These are phyloP conservation scores for Archips xylosteana DNA, from an alignment of 2,888 invertebrate species.

Conservation along the genomic window DNA sequence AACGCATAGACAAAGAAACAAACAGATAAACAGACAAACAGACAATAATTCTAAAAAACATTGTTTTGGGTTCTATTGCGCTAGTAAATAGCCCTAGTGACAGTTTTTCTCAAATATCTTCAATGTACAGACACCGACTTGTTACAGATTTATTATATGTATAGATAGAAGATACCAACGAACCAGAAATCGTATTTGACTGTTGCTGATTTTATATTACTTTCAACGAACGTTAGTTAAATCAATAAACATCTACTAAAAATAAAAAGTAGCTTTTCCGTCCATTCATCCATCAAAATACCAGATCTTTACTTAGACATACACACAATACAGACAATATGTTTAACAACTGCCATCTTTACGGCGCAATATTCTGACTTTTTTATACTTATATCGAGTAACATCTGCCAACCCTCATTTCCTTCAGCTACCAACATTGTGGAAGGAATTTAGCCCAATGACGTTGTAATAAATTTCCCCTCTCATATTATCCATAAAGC, in stretches of 20 bases:
- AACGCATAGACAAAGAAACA: too few species aligned
- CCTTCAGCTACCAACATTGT: slow-evolving; percentile 64
- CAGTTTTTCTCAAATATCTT: too few species aligned
- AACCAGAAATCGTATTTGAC: too few species aligned
- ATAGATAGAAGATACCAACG: too few species aligned
- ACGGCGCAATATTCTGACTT: slow-evolving; percentile 55
- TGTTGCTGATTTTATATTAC: neutral
- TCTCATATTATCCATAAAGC: slow-evolving; percentile 73
- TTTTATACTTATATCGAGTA: slow-evolving; percentile 51
- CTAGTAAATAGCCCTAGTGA: too few species aligned
- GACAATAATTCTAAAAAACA: too few species aligned
- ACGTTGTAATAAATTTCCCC: slow-evolving; percentile 72
- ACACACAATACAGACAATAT: slow-evolving; percentile 46
- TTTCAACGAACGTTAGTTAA: too few species aligned
- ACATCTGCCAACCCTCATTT: slow-evolving; percentile 72
- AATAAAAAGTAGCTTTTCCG: neutral
- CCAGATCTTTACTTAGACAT: slow-evolving; percentile 10
- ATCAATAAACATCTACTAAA: neutral
- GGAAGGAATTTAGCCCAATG: slow-evolving; percentile 71
- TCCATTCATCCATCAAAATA: neutral
- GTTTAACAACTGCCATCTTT: slow-evolving; percentile 68
- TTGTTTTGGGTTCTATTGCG: too few species aligned
- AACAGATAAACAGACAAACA: too few species aligned
- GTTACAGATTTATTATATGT: too few species aligned
- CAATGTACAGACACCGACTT: too few species aligned